Evolutionary conservation across 2,113 vertebrate species (phyloP), one percentile per base, ranked within the genome.

Genomic region (Jaculus jaculus): DNA sequence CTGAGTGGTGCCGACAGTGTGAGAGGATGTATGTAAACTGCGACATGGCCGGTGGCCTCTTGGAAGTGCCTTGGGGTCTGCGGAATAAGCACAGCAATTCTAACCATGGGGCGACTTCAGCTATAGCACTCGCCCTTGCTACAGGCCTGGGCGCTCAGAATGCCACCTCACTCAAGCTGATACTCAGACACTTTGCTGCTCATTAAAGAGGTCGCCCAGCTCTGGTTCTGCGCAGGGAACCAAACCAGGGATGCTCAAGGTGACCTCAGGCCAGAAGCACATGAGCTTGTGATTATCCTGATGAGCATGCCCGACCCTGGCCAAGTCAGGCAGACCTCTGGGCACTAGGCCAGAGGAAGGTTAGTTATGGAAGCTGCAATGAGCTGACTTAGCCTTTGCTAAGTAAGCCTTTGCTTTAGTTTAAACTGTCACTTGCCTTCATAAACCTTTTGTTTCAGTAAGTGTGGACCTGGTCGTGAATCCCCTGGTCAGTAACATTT

Each of bases 11-110:
- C 18, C 3, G 11, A 9, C 42, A 68, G 37, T 34, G 0, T 7
- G 66, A 16, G 0, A 11, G 75, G 69, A 58, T 42, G 34, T 3
- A 2, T 0, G 1, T 23, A 1, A 37, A 5, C 13, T 17, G 12
- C 0, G 0, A 37, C 0, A 13, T 12, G 4, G 47, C 2, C 12
- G 3, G 63, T 1, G 0, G 8, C 65, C 20, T 2, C 15, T 28
- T 10, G 12, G 47, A 21, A 4, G 2, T 1, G 7, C 4, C 37
- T 42, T 7, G 1, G 0, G 23, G 10, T 8, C 13, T 12, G 2
- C 61, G 9, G 32, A 61, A 15, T n/a, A n/a, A n/a, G n/a, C n/a
- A n/a, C n/a, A n/a, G n/a, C n/a, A n/a, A n/a, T n/a, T n/a, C 0
- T 26, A 16, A 8, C 17, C 0, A 54, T 12, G 13, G 54, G 42